These are phyloP conservation scores for Callitettix versicolor DNA, from an alignment of 1,140 invertebrate genomes.

Conservation along the genomic window DNA sequence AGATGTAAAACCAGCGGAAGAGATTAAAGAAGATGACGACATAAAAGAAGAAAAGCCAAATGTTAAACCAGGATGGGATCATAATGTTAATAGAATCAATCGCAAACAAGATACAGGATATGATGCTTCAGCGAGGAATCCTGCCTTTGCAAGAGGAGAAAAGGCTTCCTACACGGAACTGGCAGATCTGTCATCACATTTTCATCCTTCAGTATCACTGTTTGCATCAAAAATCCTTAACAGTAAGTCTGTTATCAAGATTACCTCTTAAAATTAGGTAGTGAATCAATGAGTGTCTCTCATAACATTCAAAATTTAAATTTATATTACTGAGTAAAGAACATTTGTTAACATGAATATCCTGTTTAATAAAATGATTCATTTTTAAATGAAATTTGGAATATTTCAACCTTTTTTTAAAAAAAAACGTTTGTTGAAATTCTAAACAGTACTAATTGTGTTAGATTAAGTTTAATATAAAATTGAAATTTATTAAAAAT, in stretches of 20 bases:
- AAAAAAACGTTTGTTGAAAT: no score
- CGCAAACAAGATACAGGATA: constrained; percentile 38
- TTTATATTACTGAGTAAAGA: no score
- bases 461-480: constrained; percentile 11
- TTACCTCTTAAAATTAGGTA: no score
- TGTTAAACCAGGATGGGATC: constrained; percentile 16
- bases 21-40: constrained; percentile 21
- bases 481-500: constrained; percentile 16
- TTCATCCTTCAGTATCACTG: constrained; percentile 81
- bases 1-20: constrained; percentile 9
- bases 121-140: constrained; percentile 69
- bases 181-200: constrained; percentile 57
- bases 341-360: no score
- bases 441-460: no score
- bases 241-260: constrained; percentile 46
- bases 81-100: constrained; percentile 20
- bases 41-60: constrained; percentile 13
- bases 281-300: no score
- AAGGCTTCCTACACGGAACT: constrained; percentile 61
- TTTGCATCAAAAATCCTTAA: constrained; percentile 77
- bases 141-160: constrained; percentile 65
- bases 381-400: no score
- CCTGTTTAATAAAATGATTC: no score
- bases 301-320: no score
- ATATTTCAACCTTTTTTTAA: no score